These are phyloP conservation scores for Gymnodraco acuticeps DNA, from an alignment of 2,797 vertebrate species.

Conservation along the genomic window DNA sequence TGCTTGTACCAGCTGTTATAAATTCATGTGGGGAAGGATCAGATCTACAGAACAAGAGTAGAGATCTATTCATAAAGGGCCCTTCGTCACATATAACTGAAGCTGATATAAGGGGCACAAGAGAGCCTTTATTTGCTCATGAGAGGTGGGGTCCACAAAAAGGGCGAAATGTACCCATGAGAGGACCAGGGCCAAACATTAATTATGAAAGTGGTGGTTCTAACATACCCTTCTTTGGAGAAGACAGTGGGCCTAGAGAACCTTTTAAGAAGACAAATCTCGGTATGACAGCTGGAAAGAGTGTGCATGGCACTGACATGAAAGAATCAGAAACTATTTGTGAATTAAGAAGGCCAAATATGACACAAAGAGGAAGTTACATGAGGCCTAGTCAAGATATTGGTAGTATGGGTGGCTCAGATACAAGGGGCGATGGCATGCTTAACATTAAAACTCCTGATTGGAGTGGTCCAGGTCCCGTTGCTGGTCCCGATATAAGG, in stretches of 20 bases:
- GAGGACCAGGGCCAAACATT: slow-evolving; percentile 22
- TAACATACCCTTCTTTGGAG: slow-evolving; percentile 2
- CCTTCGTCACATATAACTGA: slow-evolving; percentile 21
- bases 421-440: slow-evolving; percentile 21
- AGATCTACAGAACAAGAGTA: slow-evolving; percentile 25
- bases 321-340: slow-evolving; percentile 26
- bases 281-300: slow-evolving; percentile 15
- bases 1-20: slow-evolving; percentile 11
- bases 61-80: slow-evolving; percentile 9
- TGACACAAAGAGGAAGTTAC: slow-evolving; percentile 3
- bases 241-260: slow-evolving; percentile 23
- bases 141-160: slow-evolving; percentile 16
- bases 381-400: slow-evolving; percentile 27
- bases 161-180: slow-evolving; percentile 10
- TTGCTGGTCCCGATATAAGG: slow-evolving; percentile 10
- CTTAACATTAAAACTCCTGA: slow-evolving; percentile 44
- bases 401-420: neutral
- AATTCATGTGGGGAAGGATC: slow-evolving; percentile 21
- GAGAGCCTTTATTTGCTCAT: slow-evolving; percentile 1
- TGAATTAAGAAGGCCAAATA: slow-evolving; percentile 13
- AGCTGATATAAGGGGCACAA: slow-evolving; percentile 6
- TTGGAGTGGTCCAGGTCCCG: slow-evolving; percentile 30
- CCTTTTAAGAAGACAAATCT: slow-evolving; percentile 16
- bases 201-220: slow-evolving; percentile 24
- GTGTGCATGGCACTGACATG: neutral